A percentile compares a stretch with the other conserved stretches of the same genome.
phyloP scores from a whole-genome alignment of 2,888 invertebrate genomes.

The Andrena marginata region DNA sequence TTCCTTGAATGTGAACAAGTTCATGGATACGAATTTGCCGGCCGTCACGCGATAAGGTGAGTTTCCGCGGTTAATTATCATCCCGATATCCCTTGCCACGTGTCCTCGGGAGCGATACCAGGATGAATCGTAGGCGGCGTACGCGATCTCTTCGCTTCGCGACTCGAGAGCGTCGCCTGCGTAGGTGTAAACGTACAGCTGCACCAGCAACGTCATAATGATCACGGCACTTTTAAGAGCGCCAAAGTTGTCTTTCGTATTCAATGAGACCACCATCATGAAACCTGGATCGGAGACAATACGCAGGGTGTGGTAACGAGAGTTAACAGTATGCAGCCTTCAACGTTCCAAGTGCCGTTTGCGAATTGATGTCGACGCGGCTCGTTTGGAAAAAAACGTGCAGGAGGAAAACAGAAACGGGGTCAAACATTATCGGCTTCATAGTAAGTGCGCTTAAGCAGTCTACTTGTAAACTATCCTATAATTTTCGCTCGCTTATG shows the following conservation, averaged over 20 bases:
- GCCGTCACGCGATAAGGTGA: slow-evolving; percentile 73
- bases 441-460: not conserved
- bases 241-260: slow-evolving; percentile 63
- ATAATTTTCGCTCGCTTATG: not conserved
- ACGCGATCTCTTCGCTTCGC: slow-evolving; percentile 62
- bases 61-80: slow-evolving; percentile 70
- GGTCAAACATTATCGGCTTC: not conserved
- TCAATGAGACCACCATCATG: slow-evolving; percentile 67
- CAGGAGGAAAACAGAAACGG: not conserved
- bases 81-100: slow-evolving; percentile 60
- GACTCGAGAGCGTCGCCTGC: slow-evolving; percentile 74
- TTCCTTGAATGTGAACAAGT: slow-evolving; percentile 75
- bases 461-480: not conserved
- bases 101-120: slow-evolving; percentile 71
- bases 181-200: slow-evolving; percentile 75
- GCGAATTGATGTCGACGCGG: not conserved
- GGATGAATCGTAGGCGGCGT: slow-evolving; percentile 66
- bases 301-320: not conserved
- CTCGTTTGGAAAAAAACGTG: not conserved
- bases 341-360: not conserved
- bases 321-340: not conserved
- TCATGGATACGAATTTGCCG: slow-evolving; percentile 76
- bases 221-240: slow-evolving; percentile 69
- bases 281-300: slow-evolving; percentile 19
- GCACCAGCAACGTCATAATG: slow-evolving; percentile 71